Evolutionary conservation across 2,797 vertebrate genomes (phyloP).

Genomic region (Gambelia wislizenii): DNA sequence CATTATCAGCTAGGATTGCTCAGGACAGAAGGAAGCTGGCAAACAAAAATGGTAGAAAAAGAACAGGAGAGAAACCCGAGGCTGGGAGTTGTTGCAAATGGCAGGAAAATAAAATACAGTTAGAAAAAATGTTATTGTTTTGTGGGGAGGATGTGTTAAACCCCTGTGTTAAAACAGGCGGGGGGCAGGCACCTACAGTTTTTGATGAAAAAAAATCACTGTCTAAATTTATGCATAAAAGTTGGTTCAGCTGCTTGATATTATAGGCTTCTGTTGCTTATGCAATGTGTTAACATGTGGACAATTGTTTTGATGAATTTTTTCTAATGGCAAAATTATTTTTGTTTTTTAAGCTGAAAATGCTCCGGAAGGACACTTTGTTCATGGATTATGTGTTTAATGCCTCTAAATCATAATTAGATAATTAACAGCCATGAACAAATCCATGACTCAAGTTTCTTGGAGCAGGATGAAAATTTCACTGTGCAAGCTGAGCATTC

Average conservation of each 20-base stretch:
- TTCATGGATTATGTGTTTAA: slow-evolving; percentile 14
- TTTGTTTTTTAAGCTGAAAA: neutral
- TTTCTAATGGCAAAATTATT: neutral
- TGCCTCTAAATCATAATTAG: slow-evolving; percentile 20
- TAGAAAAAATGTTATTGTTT: too few relatives aligned
- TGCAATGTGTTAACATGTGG: neutral
- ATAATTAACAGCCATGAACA: slow-evolving; percentile 15
- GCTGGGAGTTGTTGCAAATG: neutral
- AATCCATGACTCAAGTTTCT: slow-evolving; percentile 22
- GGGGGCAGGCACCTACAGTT: neutral
- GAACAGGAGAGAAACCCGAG: too few relatives aligned
- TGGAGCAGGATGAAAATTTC: slow-evolving; percentile 3
- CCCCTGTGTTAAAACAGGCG: too few relatives aligned
- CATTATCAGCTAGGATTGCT: neutral
- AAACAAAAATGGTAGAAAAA: neutral
- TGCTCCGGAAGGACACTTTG: slow-evolving; percentile 5
- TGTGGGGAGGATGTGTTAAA: neutral
- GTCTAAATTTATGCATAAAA: neutral
- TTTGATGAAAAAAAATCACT: neutral
- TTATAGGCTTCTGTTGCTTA: neutral
- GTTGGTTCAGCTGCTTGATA: neutral
- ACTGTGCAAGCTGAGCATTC: neutral
- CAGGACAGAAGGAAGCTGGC: too few relatives aligned
- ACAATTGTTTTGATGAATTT: neutral
- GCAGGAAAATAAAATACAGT: neutral